Percentiles rank a stretch among this genome's conserved stretches.
phyloP scores from a whole-genome alignment of 2,113 vertebrate species.

The Phylloscopus trochilus region DNA sequence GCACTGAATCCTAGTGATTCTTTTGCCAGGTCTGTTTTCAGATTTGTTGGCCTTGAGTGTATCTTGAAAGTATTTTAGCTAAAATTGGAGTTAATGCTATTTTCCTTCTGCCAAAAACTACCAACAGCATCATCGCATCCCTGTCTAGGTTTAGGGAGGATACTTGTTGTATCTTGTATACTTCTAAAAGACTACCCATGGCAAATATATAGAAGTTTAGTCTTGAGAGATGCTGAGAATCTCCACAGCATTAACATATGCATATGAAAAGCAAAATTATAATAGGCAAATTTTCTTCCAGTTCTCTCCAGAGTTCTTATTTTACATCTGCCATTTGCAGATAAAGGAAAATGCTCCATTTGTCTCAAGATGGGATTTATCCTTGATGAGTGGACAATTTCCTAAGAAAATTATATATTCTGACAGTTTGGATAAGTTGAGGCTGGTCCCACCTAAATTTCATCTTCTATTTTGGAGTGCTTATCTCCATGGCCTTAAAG shows the following conservation, averaged over 20 bases:
- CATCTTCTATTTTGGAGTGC: neutral
- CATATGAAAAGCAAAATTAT: neutral
- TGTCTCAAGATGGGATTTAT: neutral
- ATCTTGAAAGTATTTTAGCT: neutral
- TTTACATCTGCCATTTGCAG: neutral
- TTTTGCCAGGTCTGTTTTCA: neutral
- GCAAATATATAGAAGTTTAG: neutral
- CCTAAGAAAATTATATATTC: neutral
- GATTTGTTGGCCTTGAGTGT: neutral
- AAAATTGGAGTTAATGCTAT: neutral
- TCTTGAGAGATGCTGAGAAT: neutral
- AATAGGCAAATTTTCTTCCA: neutral
- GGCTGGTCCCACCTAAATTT: neutral
- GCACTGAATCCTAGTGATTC: neutral
- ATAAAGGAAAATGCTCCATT: neutral
- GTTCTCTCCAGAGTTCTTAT: neutral
- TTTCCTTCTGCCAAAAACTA: neutral
- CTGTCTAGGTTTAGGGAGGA: neutral
- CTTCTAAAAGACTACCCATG: neutral
- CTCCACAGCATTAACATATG: neutral
- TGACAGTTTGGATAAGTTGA: neutral
- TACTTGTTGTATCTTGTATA: neutral
- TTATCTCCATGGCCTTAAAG: neutral
- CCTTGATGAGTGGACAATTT: neutral
- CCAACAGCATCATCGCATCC: neutral